Percentiles rank a stretch among this genome's conserved stretches.
These are phyloP conservation scores for Pogonocichla stellata DNA, from an alignment of 2,113 vertebrate species.

Conservation along the genomic window DNA sequence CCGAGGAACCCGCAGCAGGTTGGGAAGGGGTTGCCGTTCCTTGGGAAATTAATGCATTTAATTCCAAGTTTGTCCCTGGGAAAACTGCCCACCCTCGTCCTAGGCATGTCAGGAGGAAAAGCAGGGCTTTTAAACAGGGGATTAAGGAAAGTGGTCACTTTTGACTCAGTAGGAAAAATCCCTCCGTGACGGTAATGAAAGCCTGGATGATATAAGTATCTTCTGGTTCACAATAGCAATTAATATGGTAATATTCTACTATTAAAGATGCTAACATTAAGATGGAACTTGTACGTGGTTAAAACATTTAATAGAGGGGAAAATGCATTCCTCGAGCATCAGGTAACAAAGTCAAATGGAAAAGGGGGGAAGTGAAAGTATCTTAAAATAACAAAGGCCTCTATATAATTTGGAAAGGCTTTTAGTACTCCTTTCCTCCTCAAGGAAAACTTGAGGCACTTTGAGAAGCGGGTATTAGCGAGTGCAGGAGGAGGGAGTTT, in stretches of 20 bases:
- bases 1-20: background rate
- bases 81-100: background rate
- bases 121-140: slow-evolving; percentile 63
- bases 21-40: background rate
- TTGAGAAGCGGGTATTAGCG: background rate
- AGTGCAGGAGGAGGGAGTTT: background rate
- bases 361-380: background rate
- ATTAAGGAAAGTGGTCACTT: slow-evolving; percentile 75
- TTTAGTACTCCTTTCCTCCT: background rate
- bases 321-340: slow-evolving; percentile 55
- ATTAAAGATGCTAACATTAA: slow-evolving; percentile 75
- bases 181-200: slow-evolving; percentile 72
- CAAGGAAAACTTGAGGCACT: background rate
- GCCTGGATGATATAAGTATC: slow-evolving; percentile 74
- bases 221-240: slow-evolving; percentile 76
- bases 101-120: slow-evolving; percentile 39
- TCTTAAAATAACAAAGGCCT: slow-evolving; percentile 41
- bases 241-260: slow-evolving; percentile 77
- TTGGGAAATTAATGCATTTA: background rate
- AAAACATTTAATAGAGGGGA: slow-evolving; percentile 71
- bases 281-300: slow-evolving; percentile 62
- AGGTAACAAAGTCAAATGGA: slow-evolving; percentile 68
- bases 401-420: background rate
- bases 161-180: slow-evolving; percentile 74
- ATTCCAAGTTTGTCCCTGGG: slow-evolving; percentile 40